phyloP scores from a whole-genome alignment of 2,888 invertebrate species.

The Nemotelus pantherinus region DNA sequence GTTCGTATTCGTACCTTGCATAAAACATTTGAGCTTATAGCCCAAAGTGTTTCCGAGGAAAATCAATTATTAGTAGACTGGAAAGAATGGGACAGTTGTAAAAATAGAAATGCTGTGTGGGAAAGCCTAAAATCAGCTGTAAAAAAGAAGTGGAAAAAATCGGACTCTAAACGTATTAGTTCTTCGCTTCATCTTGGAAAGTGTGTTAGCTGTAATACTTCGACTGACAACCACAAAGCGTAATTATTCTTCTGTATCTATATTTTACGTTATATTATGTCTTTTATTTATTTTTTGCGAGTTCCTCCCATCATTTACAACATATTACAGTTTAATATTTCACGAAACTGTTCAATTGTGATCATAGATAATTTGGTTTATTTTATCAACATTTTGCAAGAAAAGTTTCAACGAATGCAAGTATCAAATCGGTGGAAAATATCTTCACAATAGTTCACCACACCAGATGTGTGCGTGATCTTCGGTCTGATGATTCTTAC shows the following conservation, averaged over 20 bases:
- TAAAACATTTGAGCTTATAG: slow-evolving; percentile 61
- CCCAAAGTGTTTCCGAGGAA: slow-evolving; percentile 60
- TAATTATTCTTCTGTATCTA: slow-evolving; percentile 53
- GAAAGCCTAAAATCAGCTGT: slow-evolving; percentile 62
- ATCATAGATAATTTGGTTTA: no score
- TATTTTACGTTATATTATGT: background rate
- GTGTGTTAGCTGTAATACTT: slow-evolving; percentile 61
- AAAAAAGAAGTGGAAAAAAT: slow-evolving; percentile 60
- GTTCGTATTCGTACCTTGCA: slow-evolving; percentile 60
- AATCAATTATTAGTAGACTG: slow-evolving; percentile 59
- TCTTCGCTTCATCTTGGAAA: slow-evolving; percentile 59
- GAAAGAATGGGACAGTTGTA: slow-evolving; percentile 61
- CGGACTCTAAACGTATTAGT: slow-evolving; percentile 60
- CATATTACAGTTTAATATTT: no score
- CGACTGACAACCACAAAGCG: slow-evolving; percentile 62
- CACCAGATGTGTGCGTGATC: no score
- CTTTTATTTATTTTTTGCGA: background rate
- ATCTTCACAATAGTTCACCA: no score
- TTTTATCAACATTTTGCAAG: no score
- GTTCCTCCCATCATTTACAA: no score
- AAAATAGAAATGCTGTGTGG: slow-evolving; percentile 62
- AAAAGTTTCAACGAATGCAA: no score
- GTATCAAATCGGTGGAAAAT: no score
- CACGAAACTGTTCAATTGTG: no score
- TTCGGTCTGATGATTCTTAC: no score